Base-by-base conservation (phyloP, 1,140 invertebrate species). In the Ephestia elutella region DNA sequence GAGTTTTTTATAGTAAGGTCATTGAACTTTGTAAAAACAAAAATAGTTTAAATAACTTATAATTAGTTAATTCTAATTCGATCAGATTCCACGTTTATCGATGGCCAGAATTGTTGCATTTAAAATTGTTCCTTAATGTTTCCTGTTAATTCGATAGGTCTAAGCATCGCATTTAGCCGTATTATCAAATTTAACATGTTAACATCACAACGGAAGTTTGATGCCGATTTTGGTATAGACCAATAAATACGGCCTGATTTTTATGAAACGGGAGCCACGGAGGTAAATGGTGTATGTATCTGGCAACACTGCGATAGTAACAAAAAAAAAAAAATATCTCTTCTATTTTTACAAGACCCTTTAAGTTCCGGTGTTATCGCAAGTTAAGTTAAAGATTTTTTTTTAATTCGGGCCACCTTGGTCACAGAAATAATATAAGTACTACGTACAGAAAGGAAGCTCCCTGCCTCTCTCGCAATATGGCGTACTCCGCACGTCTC, bases 101-200 rank as follows among this genome's bases (percentile, higher is more conserved):
- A 73, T 65, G 68, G 69, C 68, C 70, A 71, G 66, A 72, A 44
- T 62, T 60, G 53, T 70, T 78, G 80, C 80, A 82, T 85, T 85
- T 82, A 80, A 74, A 71, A 70, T 70, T 65, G 73, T 78, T 80
- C 75, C 75, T 78, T 70, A 56, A 65, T 44, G 53, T 49, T 66
- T 60, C 65, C 66, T 66, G 60, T 59, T 71, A 71, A 73, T 68
- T 73, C 60, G 74, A 70, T 73, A 73, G 62, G 63, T 59, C 25
- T 74, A 73, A 78, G 73, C 62, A 61, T 44, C 50, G 50, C 50
- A 53, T 53, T 53, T 75, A 44, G 38, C 38, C 38, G 38, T 44
- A 44, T 44, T 44, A 15, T 15, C 13, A 44, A 44, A 44, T 15
- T 44, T 35, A 13, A 35, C 8, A 35, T 1, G 2, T 13, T 5